Evolutionary conservation across 2,888 invertebrate genomes (phyloP), one percentile per base, ranked within the genome.

Genomic region (Acronicta alni): DNA sequence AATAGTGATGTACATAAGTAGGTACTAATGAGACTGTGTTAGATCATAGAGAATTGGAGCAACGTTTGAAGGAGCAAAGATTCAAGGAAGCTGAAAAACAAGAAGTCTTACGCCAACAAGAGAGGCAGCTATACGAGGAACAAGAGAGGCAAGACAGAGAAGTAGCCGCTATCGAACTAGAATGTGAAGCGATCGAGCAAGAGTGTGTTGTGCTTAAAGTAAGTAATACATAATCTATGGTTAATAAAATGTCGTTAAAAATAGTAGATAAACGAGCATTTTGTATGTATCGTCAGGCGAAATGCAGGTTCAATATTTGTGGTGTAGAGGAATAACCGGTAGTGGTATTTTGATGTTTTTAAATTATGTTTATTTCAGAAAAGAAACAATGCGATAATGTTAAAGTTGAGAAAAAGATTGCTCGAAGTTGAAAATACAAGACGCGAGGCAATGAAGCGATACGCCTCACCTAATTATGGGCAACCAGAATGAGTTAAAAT

Each of bases 371-470:
- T 46, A 55, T 86, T 86, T 43, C 85, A 94, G 94, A 94, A 93
- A 87, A 84, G 93, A 74, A 94, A 94, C 67, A 86, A 88, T 57
- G 93, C 93, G 3, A 89, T 93, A 56, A 90, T 92, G 90, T 75
- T 93, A 52, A 86, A 90, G 66, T 72, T 94, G 52, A 77, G 91
- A 55, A 86, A 89, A n/a, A 88, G 88, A 60, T 75, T 94, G 48
- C 67, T 91, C 12, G 90, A 92, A 68, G 84, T 89, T 1, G 91
- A 92, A 80, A 86, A 86, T 48, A 55, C 77, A 1, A 81, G 93
- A 71, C 84, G 89, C 14, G 78, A 83, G 48, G 70, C 88, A 9
- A 78, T 87, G 66, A 87, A 86, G 48, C 71, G 60, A 49, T 75
- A 54, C 18, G 55, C 48, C 54, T 8, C 38, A 20, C 47, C n/a